Evolutionary conservation across 2,797 vertebrate genomes (phyloP).

Genomic region (Steatocranus sp.): DNA sequence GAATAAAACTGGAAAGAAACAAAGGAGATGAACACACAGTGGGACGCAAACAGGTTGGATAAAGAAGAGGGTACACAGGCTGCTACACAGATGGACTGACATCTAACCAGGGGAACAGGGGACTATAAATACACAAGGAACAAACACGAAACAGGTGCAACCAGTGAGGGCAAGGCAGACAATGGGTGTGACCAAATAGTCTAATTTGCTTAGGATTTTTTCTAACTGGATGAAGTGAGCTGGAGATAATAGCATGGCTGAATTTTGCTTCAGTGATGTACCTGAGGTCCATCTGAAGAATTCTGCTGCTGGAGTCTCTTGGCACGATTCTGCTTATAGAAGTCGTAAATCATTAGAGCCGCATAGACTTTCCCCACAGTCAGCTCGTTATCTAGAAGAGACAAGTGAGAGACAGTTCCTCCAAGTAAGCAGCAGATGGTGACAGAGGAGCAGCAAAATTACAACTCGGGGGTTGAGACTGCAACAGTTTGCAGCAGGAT

Average conservation of each 20-base stretch:
- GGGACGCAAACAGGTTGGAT: neutral
- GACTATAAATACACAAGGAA: neutral
- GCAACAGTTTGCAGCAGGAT: neutral
- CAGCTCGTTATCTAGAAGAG: constrained; percentile 86
- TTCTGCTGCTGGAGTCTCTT: constrained; percentile 87
- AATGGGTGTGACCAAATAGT: neutral
- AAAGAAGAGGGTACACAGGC: neutral
- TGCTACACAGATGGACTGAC: neutral
- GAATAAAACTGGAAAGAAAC: neutral
- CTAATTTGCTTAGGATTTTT: neutral
- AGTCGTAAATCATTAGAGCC: constrained; percentile 97
- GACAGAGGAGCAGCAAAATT: neutral
- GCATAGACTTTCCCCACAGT: constrained; percentile 98
- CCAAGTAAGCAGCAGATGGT: constrained; percentile 35
- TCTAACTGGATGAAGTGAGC: neutral
- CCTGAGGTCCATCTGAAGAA: constrained; percentile 63
- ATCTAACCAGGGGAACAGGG: neutral
- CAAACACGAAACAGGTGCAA: neutral
- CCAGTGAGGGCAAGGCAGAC: neutral
- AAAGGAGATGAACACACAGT: neutral
- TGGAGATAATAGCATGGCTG: neutral
- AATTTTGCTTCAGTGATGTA: constrained; percentile 1
- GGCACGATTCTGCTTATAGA: constrained; percentile 94
- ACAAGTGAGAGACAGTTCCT: neutral
- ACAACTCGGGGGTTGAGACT: neutral